Evolutionary conservation across 2,797 vertebrate genomes (phyloP).

Genomic region (Peromyscus nudipes): DNA sequence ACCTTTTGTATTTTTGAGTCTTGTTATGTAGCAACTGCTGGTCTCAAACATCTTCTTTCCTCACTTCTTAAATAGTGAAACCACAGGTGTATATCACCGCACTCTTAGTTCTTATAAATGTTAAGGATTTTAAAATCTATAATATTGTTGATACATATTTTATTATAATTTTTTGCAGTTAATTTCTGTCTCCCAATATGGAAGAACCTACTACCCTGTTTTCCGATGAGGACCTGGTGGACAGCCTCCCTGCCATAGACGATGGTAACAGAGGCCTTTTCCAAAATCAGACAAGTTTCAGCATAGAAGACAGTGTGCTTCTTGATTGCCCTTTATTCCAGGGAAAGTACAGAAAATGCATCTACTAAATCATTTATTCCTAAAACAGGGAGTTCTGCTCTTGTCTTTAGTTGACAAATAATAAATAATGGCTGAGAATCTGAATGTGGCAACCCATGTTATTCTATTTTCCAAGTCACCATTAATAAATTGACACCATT

Average conservation of each 20-base stretch:
- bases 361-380: not conserved
- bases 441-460: not conserved
- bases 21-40: not conserved
- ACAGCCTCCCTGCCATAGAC: not conserved
- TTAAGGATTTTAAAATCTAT: not conserved
- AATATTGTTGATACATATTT: not conserved
- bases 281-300: rapidly evolving
- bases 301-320: rapidly evolving
- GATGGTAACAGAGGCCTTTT: not conserved
- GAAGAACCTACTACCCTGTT: not conserved
- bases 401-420: not conserved
- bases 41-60: not conserved
- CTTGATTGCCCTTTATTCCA: rapidly evolving
- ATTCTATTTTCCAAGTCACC: not conserved
- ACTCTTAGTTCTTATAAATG: not conserved
- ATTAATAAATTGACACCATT: not conserved
- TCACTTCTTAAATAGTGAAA: not conserved
- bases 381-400: not conserved
- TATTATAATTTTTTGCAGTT: conserved; percentile 50
- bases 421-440: not conserved
- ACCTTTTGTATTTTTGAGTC: not conserved
- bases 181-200: conserved; percentile 64
- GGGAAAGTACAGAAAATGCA: rapidly evolving
- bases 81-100: too few species aligned
- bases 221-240: not conserved